Evolutionary conservation across 2,113 vertebrate species (phyloP).

Genomic region (Natator depressus): DNA sequence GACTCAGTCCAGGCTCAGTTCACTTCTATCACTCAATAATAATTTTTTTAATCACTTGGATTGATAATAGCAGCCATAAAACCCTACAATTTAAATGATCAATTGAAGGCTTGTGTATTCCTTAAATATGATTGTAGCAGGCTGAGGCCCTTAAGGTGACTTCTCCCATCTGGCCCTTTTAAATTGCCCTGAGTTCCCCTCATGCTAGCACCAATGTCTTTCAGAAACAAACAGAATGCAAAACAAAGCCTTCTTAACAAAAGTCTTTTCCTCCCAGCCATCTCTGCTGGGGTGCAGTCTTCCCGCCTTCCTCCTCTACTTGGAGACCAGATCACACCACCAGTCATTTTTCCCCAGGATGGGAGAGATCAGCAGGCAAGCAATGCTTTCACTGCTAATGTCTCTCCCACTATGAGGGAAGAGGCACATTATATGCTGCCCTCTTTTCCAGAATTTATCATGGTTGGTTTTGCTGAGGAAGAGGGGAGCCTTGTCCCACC

Average conservation of each 20-base stretch:
- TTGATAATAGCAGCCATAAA: neutral
- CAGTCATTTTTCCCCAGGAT: neutral
- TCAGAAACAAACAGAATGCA: neutral
- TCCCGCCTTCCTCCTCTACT: neutral
- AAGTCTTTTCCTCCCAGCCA: neutral
- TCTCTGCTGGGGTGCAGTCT: neutral
- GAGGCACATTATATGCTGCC: neutral
- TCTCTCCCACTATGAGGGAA: neutral
- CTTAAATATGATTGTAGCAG: neutral
- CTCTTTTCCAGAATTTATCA: neutral
- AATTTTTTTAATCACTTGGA: neutral
- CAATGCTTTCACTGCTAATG: neutral
- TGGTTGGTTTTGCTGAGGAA: neutral
- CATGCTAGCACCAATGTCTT: neutral
- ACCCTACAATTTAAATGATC: neutral
- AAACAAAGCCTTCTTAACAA: neutral
- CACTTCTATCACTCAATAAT: neutral
- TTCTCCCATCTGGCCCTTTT: neutral
- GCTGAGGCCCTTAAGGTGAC: neutral
- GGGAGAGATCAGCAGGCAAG: neutral
- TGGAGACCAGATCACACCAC: neutral
- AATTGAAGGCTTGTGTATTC: neutral
- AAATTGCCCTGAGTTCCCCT: neutral
- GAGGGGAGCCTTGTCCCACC: neutral
- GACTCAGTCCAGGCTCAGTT: neutral